A percentile compares a stretch with the other conserved stretches of the same genome.
Evolutionary conservation across 2,888 invertebrate genomes (phyloP).

Genomic region (Blomia tropicalis): DNA sequence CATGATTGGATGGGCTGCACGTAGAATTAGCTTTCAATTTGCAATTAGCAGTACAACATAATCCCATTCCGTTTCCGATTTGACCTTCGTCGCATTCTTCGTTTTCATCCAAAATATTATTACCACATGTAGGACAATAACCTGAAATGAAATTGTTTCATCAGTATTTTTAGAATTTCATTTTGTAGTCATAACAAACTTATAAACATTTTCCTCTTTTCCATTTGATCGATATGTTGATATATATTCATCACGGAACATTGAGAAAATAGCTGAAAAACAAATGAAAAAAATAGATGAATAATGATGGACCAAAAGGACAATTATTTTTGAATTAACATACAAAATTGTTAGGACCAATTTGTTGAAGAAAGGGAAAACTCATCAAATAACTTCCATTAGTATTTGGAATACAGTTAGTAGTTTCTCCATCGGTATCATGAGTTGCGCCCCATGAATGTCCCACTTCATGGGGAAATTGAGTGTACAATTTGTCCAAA

Average conservation of each 20-base stretch:
- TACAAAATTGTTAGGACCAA: conserved; percentile 4
- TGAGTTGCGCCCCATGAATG: conserved; percentile 98
- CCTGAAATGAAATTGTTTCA: background rate
- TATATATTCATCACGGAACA: background rate
- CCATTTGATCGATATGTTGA: background rate
- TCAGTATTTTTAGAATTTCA: background rate
- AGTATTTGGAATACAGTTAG: conserved; percentile 84
- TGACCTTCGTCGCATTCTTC: background rate
- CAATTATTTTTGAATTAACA: too few relatives aligned
- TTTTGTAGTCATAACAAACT: background rate
- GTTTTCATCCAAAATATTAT: background rate
- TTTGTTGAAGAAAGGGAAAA: background rate
- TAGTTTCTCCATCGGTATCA: conserved; percentile 64
- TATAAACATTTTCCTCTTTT: background rate
- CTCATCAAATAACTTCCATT: conserved; percentile 84
- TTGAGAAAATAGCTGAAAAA: background rate
- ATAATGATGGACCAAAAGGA: too few relatives aligned
- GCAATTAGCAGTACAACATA: background rate
- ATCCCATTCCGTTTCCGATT: background rate
- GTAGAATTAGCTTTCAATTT: background rate
- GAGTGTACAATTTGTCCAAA: too few relatives aligned
- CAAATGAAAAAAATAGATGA: too few relatives aligned
- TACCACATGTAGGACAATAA: background rate
- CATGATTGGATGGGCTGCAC: background rate
- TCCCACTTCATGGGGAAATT: conserved; percentile 77